Evolutionary conservation across 2,888 invertebrate genomes (phyloP).

Genomic region (Laothoe populi): DNA sequence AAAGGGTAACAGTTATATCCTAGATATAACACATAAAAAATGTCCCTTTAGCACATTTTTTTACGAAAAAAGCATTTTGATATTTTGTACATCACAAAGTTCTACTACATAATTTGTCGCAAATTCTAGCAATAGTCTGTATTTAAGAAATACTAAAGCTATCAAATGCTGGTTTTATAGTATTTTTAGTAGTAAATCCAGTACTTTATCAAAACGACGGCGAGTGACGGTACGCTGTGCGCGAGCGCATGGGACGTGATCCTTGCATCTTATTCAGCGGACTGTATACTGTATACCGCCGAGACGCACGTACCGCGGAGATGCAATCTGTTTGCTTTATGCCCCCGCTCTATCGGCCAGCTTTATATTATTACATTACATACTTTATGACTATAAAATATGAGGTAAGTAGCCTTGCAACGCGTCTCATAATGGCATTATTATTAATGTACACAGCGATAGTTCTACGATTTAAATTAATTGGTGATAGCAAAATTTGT

Average conservation of each 20-base stretch:
- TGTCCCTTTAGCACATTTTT: no score
- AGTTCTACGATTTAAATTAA: neutral
- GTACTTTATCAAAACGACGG: constrained; percentile 13
- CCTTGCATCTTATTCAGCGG: constrained; percentile 33
- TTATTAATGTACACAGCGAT: constrained; percentile 1
- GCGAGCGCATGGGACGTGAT: constrained; percentile 24
- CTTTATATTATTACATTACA: constrained; percentile 55
- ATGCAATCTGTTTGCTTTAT: constrained; percentile 79
- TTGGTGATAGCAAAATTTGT: no score
- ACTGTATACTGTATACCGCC: no score
- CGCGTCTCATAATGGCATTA: constrained; percentile 14
- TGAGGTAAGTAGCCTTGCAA: constrained; percentile 11
- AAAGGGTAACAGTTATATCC: no score
- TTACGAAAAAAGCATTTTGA: neutral
- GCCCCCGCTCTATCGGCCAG: constrained; percentile 47
- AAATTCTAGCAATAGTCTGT: neutral
- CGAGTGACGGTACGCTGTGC: neutral
- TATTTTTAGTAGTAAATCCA: constrained; percentile 12
- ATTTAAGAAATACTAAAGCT: constrained; percentile 9
- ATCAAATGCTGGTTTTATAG: constrained; percentile 16
- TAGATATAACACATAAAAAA: neutral
- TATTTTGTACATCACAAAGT: neutral
- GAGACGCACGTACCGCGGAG: constrained; percentile 59
- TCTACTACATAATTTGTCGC: neutral
- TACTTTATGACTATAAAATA: constrained; percentile 17